Evolutionary conservation across 2,113 vertebrate genomes (phyloP).

Genomic region (Zapornia atra): DNA sequence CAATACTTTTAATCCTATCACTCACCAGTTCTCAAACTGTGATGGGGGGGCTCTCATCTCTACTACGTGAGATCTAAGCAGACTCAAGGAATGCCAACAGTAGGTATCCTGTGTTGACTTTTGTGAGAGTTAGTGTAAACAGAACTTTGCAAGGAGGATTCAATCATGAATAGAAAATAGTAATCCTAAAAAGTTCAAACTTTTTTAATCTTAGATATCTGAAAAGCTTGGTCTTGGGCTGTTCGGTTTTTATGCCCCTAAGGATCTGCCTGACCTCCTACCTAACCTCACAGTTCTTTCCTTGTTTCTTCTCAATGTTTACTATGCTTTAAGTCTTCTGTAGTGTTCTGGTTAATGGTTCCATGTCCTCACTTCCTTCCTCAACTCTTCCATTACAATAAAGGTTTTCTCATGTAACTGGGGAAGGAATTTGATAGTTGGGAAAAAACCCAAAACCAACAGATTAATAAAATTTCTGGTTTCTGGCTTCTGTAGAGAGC

Average conservation of each 20-base stretch:
- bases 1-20: background rate
- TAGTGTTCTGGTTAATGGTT: background rate
- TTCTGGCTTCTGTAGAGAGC: background rate
- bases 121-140: background rate
- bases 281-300: background rate
- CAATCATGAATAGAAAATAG: background rate
- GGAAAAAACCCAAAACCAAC: background rate
- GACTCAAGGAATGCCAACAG: background rate
- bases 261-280: background rate
- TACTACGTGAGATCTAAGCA: background rate
- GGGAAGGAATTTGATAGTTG: background rate
- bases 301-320: background rate
- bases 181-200: background rate
- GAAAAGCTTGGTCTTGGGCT: background rate
- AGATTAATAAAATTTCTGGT: background rate
- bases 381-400: background rate
- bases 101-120: background rate
- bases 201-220: background rate
- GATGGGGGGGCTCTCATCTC: background rate
- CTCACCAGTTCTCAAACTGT: background rate
- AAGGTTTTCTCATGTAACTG: background rate
- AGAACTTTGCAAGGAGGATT: background rate
- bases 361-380: fast-evolving
- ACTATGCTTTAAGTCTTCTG: background rate
- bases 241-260: background rate